Evolutionary conservation across 2,797 vertebrate species (phyloP), one percentile per base, ranked within the genome.

Genomic region (Neostethus bicornis): DNA sequence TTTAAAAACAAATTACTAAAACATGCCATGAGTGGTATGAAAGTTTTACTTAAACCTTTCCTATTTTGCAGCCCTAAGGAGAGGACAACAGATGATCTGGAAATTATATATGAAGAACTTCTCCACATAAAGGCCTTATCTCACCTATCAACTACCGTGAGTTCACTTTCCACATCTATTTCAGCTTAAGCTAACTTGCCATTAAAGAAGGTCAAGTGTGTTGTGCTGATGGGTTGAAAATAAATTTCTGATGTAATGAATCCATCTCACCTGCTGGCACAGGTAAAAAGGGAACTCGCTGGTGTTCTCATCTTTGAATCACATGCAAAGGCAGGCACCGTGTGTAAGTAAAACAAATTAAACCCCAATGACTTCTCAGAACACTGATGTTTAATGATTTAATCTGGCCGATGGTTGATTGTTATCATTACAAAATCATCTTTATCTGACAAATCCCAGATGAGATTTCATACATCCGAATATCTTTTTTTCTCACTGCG

Each of bases 71-170:
- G 97, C 58, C 94, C 96, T 14, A 93, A 93, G 56, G 96, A 98
- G 88, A 94, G 97, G 84, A 95, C 92, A 16, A 77, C 90, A 28
- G 96, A 99, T 83, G 97, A 99, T 79, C 88, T 99, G 61, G 97
- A 98, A 90, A 96, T 98, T 54, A 96, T 98, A 86, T 96, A 96
- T 72, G 97, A 99, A 78, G 97, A 99, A 83, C 89, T 99, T 73
- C 93, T 99, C 51, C 97, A 99, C 78, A 98, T 99, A 77, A 99
- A 98, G 79, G 97, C 97, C 66, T 94, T 99, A 85, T 96, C 97
- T 72, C 95, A 98, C 79, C 93, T 99, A 42, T 97, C 97, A 68
- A 99, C 95, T 52, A 98, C 96, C 64, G 97, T 98, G 89, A 95
- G 92, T 85, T 34, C 11, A 45, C 8, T 21, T 63, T 23, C 21